Evolutionary conservation across 2,797 vertebrate species (phyloP).

Genomic region (Danionella dracula): DNA sequence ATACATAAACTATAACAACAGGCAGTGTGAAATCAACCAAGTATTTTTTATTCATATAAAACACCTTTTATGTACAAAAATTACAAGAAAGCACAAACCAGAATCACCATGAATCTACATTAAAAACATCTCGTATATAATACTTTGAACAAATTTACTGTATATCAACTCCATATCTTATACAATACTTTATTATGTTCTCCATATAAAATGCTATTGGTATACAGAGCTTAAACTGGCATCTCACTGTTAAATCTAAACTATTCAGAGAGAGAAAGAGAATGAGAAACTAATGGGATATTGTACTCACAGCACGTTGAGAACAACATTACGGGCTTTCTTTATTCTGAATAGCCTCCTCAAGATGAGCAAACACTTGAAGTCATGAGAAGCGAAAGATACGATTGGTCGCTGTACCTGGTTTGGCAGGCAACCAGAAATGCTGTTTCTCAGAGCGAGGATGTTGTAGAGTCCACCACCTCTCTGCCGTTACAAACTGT

Average conservation of each 20-base stretch:
- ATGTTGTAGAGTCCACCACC: slow-evolving; percentile 83
- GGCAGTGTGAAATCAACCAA: slow-evolving; percentile 2
- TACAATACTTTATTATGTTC: slow-evolving; percentile 49
- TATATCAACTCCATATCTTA: slow-evolving; percentile 56
- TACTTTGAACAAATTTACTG: slow-evolving; percentile 65
- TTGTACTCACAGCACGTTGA: slow-evolving; percentile 69
- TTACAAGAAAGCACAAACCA: slow-evolving; percentile 73
- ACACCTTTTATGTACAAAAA: slow-evolving; percentile 82
- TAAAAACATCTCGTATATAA: slow-evolving; percentile 66
- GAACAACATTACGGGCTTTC: slow-evolving; percentile 62
- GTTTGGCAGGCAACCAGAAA: slow-evolving; percentile 60
- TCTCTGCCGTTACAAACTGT: slow-evolving; percentile 83
- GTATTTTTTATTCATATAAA: slow-evolving; percentile 64
- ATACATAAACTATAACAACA: not conserved
- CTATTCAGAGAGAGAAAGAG: slow-evolving; percentile 42
- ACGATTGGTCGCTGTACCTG: slow-evolving; percentile 65
- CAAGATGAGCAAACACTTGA: slow-evolving; percentile 65
- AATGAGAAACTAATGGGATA: slow-evolving; percentile 55
- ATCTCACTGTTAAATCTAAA: slow-evolving; percentile 49
- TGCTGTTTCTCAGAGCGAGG: slow-evolving; percentile 71
- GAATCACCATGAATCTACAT: slow-evolving; percentile 63
- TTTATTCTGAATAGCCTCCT: slow-evolving; percentile 59
- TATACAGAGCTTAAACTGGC: slow-evolving; percentile 55
- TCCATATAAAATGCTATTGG: slow-evolving; percentile 53
- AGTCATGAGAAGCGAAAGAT: slow-evolving; percentile 58